Conservation (phyloP, 2,113 vertebrate species). For the Raja brachyura region DNA sequence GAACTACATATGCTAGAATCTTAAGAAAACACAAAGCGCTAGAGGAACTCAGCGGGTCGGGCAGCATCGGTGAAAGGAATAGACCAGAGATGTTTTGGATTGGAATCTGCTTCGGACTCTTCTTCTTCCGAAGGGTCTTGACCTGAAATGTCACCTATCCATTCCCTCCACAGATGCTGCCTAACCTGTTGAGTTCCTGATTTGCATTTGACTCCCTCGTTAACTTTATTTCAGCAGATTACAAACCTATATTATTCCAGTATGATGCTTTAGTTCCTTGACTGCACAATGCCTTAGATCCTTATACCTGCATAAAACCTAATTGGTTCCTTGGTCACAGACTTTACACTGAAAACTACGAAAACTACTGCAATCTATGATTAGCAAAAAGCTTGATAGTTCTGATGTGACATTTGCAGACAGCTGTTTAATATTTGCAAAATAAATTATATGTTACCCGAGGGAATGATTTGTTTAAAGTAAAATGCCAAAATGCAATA, state of each 20-base stretch:
- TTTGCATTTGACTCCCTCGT: background rate
- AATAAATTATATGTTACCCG: background rate
- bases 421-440: background rate
- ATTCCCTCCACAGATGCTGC: no score
- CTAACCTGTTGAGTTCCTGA: no score
- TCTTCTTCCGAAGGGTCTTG: no score
- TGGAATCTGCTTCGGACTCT: no score
- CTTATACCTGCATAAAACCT: background rate
- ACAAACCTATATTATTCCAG: background rate
- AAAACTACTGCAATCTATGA: background rate
- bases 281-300: background rate
- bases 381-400: background rate
- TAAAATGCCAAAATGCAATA: background rate
- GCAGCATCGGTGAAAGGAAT: no score
- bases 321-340: background rate
- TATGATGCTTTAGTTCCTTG: background rate
- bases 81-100: no score
- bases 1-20: no score
- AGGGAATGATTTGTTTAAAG: background rate
- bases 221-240: background rate
- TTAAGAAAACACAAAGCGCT: no score
- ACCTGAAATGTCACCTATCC: no score
- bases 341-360: background rate
- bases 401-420: background rate
- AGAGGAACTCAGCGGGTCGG: no score